Evolutionary conservation across 2,113 vertebrate genomes (phyloP), one percentile per base, ranked within the genome.

Genomic region (Shinisaurus crocodilurus): DNA sequence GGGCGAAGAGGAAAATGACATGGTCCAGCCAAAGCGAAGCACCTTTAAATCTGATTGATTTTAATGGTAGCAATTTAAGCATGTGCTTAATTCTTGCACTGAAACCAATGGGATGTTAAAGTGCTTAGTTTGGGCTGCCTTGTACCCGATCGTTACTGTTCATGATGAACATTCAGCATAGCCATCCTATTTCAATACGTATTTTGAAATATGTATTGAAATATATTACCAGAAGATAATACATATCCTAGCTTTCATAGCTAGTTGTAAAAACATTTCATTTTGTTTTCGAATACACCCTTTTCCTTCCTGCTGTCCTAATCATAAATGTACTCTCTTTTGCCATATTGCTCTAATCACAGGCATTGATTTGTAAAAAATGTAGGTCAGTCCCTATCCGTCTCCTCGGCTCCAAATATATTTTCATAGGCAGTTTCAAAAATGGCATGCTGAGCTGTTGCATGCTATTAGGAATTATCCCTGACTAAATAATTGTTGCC

Each of bases 331-430:
- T 48, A 82, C 20, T 93, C 60, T 29, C 1, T 82, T 45, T 86
- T 91, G 25, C 65, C 29, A 12, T 57, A 43, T 76, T 87, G 57
- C 54, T 88, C 23, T 27, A 37, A 82, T 92, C 60, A 67, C 27
- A 79, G n/a, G 20, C 37, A 86, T 63, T 74, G 81, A 90, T 93
- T 83, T 91, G 48, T 20, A 88, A 89, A 90, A 87, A 79, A 1
- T 0, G 0, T 65, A 74, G 25, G n/a, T 80, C 29, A 91, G 43
- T 90, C 40, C 82, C 5, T 32, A 84, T 29, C 88, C 88, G 15
- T 83, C 40, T 75, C 29, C 54, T 86, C 48, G 79, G 3, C 7
- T 82, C 84, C 82, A 65, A 90, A 80, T 75, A 25, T 10, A 67
- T 87, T 79, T 84, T 93, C 88, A 79, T 34, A 80, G 34, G 72